phyloP scores from a whole-genome alignment of 2,797 vertebrate genomes.

The Fratercula arctica region DNA sequence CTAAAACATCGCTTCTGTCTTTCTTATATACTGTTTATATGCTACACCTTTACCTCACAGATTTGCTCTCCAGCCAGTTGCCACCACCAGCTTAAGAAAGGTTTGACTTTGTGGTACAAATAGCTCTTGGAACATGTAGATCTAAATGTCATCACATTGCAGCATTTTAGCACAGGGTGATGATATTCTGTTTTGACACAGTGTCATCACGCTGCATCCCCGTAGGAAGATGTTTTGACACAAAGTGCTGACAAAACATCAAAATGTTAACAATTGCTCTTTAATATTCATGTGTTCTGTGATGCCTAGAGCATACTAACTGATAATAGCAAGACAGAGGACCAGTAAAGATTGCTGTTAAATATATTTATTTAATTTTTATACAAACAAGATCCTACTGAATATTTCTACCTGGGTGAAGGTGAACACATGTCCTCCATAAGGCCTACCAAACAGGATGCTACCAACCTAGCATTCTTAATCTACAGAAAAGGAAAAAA shows the following conservation, averaged over 20 bases:
- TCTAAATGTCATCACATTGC: constrained; percentile 22
- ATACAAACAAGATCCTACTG: neutral
- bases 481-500: neutral
- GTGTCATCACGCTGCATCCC: constrained; percentile 33
- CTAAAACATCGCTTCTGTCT: neutral
- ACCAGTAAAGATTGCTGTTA: neutral
- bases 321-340: neutral
- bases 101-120: constrained; percentile 4
- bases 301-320: constrained; percentile 32
- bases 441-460: neutral
- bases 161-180: neutral
- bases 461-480: neutral
- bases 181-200: constrained; percentile 59
- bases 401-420: neutral
- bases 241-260: constrained; percentile 62
- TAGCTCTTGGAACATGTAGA: neutral
- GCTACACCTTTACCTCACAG: neutral
- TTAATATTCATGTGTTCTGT: constrained; percentile 56
- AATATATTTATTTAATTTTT: neutral
- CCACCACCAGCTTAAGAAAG: neutral
- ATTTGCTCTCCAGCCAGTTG: neutral
- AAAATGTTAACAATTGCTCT: constrained; percentile 53
- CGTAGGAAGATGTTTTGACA: constrained; percentile 62
- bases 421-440: neutral
- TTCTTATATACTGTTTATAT: neutral